These are phyloP conservation scores for Parus major DNA, from an alignment of 2,113 vertebrate genomes.

Conservation along the genomic window DNA sequence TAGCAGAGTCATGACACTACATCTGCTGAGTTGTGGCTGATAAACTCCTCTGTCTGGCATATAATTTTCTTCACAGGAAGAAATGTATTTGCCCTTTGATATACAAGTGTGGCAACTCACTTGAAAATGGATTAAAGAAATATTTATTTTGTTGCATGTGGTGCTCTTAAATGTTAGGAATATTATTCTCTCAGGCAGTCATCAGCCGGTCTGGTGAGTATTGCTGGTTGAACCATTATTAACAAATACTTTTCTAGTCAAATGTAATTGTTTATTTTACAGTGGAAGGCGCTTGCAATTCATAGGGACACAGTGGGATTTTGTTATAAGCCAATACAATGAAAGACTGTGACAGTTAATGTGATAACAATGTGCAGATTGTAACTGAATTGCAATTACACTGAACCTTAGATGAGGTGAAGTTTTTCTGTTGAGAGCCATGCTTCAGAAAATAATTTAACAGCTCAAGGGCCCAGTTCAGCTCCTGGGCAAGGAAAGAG, in stretches of 20 bases:
- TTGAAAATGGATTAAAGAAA: neutral
- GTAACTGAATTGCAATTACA: neutral
- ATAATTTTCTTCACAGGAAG: neutral
- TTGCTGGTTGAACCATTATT: neutral
- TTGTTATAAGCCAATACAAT: constrained; percentile 25
- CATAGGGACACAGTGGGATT: neutral
- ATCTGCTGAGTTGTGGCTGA: neutral
- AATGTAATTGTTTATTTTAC: constrained; percentile 25
- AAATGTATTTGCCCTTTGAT: neutral
- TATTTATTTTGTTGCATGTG: neutral
- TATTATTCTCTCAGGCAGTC: neutral
- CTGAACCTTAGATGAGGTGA: constrained; percentile 26
- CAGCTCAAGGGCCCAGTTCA: neutral
- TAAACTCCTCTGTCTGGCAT: neutral
- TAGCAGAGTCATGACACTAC: neutral
- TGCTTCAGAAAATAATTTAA: neutral
- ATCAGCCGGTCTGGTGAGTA: neutral
- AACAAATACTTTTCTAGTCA: neutral
- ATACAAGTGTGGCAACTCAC: neutral
- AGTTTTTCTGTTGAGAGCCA: neutral
- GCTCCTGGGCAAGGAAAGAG: neutral
- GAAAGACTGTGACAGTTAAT: constrained; percentile 21
- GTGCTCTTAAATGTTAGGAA: neutral
- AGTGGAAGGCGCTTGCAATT: constrained; percentile 15
- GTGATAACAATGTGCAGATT: neutral